Evolutionary conservation across 2,797 vertebrate genomes (phyloP), one percentile per base, ranked within the genome.

Genomic region (Platalea minor): DNA sequence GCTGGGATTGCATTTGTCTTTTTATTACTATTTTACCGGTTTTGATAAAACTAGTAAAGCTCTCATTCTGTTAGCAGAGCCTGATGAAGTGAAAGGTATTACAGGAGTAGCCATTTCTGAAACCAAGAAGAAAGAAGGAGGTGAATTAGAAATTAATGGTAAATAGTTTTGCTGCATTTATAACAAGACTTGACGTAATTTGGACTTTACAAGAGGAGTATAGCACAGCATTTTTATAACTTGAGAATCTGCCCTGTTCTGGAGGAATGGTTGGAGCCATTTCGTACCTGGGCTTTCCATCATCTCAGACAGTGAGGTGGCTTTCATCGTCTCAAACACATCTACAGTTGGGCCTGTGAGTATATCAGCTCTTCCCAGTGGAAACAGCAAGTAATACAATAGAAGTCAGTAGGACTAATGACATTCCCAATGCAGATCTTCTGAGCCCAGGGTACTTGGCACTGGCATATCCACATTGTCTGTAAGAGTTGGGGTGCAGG

Each of bases 381-480:
- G 26, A 81, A 85, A 65, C 10, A 4, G 45, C 17, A 60, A 76
- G 51, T 21, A 45, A 73, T 23, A 37, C 26, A 43, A 16, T 2
- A 75, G 48, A 88, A 79, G 50, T 76, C 59, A 76, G 57, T 9
- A 53, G 57, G 26, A 83, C 37, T 60, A 72, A 17, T 43, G 13
- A 31, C 18, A 50, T 64, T 73, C 28, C 64, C 17, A 54, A 17
- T 9, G 13, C 39, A 72, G 45, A 39, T 41, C 31, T 77, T 67
- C 48, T 17, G 45, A 67, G 43, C 18, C 37, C 60, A 60, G 25
- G 17, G 20, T 74, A 39, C 37, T 26, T 25, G 59, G 20, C n/a
- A 21, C 35, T 72, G 51, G 13, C 29, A 33, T 17, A 65, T 35
- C 23, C 65, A 64, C 0, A 0, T 5, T 13, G 6, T 10, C 3